Evolutionary conservation across 2,888 invertebrate genomes (phyloP).

Genomic region (Caradrina kadenii): DNA sequence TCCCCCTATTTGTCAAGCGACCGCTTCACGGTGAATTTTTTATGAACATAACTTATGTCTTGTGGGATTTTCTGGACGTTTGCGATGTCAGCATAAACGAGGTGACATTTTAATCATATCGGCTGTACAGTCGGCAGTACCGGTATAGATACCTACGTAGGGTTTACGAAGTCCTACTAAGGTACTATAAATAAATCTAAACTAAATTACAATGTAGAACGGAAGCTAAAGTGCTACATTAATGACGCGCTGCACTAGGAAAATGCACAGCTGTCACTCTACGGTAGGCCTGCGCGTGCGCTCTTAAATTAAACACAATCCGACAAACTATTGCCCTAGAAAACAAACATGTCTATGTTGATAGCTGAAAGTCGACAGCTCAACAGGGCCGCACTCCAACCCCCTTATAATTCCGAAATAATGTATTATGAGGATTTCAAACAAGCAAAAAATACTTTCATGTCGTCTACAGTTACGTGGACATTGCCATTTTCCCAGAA

Average conservation of each 20-base stretch:
- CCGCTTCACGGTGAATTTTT: constrained; percentile 74
- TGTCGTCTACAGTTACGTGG: background rate
- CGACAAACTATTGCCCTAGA: constrained; percentile 78
- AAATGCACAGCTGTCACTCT: constrained; percentile 68
- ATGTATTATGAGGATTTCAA: background rate
- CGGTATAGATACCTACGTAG: background rate
- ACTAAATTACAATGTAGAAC: constrained; percentile 37
- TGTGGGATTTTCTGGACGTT: constrained; percentile 54
- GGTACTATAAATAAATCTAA: constrained; percentile 18
- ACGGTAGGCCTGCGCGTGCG: constrained; percentile 59
- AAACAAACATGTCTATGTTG: constrained; percentile 79
- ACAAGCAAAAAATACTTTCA: background rate
- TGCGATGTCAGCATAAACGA: constrained; percentile 54
- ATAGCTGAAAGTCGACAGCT: constrained; percentile 30
- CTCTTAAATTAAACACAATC: constrained; percentile 81
- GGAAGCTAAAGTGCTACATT: constrained; percentile 55
- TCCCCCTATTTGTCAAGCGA: constrained; percentile 75
- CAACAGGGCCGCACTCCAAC: constrained; percentile 43
- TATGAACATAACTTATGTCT: constrained; percentile 68
- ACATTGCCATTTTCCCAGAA: background rate
- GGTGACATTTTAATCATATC: constrained; percentile 50
- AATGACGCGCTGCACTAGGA: constrained; percentile 56
- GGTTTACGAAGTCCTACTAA: constrained; percentile 10
- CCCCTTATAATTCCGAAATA: background rate
- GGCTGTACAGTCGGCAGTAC: constrained; percentile 7